Conservation (phyloP, 2,797 vertebrate genomes). For the Urophycis tenuis region DNA sequence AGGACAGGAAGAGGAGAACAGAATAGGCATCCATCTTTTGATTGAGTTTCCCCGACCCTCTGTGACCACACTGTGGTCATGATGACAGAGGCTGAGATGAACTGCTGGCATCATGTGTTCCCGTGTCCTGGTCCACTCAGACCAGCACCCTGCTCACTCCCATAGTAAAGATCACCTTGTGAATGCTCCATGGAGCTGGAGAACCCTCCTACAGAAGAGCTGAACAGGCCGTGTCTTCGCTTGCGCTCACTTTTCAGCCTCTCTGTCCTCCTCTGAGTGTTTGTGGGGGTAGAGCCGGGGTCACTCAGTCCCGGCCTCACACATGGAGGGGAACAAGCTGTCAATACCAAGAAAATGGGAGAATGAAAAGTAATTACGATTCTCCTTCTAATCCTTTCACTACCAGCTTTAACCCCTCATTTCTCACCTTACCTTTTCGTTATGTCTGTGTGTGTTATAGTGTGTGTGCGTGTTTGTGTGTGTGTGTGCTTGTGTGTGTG, state of each 20-base stretch:
- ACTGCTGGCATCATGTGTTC: slow-evolving; percentile 34
- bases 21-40: slow-evolving; percentile 23
- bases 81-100: slow-evolving; percentile 45
- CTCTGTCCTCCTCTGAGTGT: slow-evolving; percentile 44
- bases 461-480: neutral
- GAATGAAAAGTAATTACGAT: slow-evolving; percentile 59
- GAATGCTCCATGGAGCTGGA: slow-evolving; percentile 44
- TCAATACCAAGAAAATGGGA: slow-evolving; percentile 63
- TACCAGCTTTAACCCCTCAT: slow-evolving; percentile 53
- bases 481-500: neutral
- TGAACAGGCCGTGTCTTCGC: slow-evolving; percentile 35
- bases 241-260: slow-evolving; percentile 22
- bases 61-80: slow-evolving; percentile 46
- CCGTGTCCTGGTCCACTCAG: slow-evolving; percentile 32
- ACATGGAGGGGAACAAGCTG: slow-evolving; percentile 51
- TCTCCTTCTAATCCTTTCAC: slow-evolving; percentile 58
- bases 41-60: slow-evolving; percentile 37
- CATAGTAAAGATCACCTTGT: slow-evolving; percentile 44
- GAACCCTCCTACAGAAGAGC: slow-evolving; percentile 20
- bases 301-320: slow-evolving; percentile 47
- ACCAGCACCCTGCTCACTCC: slow-evolving; percentile 17
- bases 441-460: no score
- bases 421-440: slow-evolving; percentile 38
- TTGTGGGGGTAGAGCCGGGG: slow-evolving; percentile 45
- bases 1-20: slow-evolving; percentile 10